A percentile compares a stretch with the other conserved stretches of the same genome.
These are phyloP conservation scores for Bolinopsis microptera DNA, from an alignment of 37 sponge, comb jelly and placozoan genomes.

Conservation along the genomic window DNA sequence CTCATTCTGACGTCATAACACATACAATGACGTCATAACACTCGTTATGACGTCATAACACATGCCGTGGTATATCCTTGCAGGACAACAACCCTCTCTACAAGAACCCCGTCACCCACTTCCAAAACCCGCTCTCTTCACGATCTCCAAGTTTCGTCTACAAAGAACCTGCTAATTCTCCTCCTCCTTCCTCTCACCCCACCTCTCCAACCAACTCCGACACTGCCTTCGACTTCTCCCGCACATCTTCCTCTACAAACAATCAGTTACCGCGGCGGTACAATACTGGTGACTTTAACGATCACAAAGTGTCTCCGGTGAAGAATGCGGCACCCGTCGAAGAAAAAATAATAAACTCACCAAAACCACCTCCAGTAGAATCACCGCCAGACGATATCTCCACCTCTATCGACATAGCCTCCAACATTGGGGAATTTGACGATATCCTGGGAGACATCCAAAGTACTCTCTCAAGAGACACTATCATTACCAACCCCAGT, in stretches of 20 bases:
- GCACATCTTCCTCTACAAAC: neutral
- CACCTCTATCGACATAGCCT: neutral
- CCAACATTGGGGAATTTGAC: neutral
- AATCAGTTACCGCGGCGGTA: neutral
- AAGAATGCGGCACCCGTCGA: neutral
- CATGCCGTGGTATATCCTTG: neutral
- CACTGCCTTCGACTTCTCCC: neutral
- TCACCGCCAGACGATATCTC: neutral
- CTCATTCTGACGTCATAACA: neutral
- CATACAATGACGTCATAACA: neutral
- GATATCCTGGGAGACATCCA: neutral
- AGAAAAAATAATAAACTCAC: neutral
- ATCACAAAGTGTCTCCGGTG: neutral
- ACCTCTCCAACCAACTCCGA: neutral
- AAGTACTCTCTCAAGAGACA: neutral
- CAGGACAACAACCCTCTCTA: conserved; percentile 21
- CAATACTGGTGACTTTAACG: neutral
- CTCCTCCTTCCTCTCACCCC: neutral
- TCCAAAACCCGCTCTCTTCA: neutral
- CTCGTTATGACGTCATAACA: neutral
- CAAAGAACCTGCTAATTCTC: neutral
- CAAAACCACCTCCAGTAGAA: neutral
- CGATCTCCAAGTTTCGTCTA: neutral
- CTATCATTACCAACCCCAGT: neutral
- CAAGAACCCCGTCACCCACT: neutral